A percentile compares a stretch with the other conserved stretches of the same genome.
These are phyloP conservation scores for Nebria ingens DNA, from an alignment of 1,140 invertebrate species.

Conservation along the genomic window DNA sequence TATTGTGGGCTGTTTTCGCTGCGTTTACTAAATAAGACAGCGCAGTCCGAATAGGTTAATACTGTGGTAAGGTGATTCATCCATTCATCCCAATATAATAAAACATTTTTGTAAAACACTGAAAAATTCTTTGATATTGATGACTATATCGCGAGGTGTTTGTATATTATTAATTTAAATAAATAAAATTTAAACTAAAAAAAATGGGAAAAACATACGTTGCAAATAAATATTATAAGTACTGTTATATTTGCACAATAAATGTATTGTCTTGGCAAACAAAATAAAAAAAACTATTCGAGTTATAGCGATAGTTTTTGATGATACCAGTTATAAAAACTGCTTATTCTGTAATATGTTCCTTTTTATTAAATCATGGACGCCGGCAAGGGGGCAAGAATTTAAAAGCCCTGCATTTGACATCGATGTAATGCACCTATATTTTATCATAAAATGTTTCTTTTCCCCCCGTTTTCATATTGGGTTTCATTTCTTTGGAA, in stretches of 20 bases:
- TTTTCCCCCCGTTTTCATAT: not conserved
- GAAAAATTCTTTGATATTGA: not conserved
- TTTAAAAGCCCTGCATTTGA: not conserved
- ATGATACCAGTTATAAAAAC: not conserved
- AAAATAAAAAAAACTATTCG: too few species aligned
- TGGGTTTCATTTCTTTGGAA: not conserved
- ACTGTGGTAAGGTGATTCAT: not conserved
- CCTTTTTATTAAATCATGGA: too few species aligned
- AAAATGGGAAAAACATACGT: not conserved
- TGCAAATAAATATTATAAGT: not conserved
- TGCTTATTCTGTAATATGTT: not conserved
- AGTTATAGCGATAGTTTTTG: too few species aligned
- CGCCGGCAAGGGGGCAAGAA: too few species aligned
- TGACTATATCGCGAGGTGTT: slow-evolving; percentile 1
- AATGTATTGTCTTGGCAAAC: slow-evolving; percentile 3
- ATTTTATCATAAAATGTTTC: not conserved
- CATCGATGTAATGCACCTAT: not conserved
- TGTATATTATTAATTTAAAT: not conserved
- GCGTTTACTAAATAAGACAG: slow-evolving; percentile 87
- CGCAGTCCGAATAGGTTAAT: not conserved
- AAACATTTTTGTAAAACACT: not conserved
- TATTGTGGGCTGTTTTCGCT: slow-evolving; percentile 97
- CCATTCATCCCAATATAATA: not conserved
- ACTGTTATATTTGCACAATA: slow-evolving; percentile 7
- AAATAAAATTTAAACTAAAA: not conserved